A percentile compares a stretch with the other conserved stretches of the same genome.
Evolutionary conservation across 2,797 vertebrate genomes (phyloP).

Genomic region (Lagorchestes hirsutus): DNA sequence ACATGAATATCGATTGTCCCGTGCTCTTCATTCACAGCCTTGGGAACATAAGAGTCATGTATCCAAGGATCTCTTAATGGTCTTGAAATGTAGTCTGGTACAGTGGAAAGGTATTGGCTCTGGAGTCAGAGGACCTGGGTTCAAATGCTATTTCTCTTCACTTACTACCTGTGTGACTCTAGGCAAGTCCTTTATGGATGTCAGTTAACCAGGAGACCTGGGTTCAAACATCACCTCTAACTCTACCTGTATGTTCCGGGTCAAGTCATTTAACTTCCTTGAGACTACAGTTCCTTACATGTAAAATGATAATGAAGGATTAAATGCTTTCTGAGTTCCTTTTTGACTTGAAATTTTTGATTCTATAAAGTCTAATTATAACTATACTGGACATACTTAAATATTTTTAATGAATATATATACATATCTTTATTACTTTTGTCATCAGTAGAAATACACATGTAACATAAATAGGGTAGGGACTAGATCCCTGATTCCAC

Average conservation of each 20-base stretch:
- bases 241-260: neutral
- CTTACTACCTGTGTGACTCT: neutral
- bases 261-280: neutral
- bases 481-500: neutral
- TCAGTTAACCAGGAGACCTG: neutral
- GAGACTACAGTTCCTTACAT: neutral
- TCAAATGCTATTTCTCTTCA: neutral
- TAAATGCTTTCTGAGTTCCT: neutral
- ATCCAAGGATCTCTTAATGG: conserved; percentile 16
- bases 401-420: neutral
- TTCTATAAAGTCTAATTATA: neutral
- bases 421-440: neutral
- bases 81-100: neutral
- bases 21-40: conserved; percentile 53
- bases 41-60: conserved; percentile 60
- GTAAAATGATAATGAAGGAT: neutral
- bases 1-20: conserved; percentile 65
- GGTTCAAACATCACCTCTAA: neutral
- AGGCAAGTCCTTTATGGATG: neutral
- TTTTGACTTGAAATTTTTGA: neutral
- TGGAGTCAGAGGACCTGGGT: neutral
- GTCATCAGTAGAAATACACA: neutral
- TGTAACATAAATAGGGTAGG: neutral
- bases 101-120: neutral
- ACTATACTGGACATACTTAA: neutral